These are phyloP conservation scores for Saccopteryx leptura DNA, from an alignment of 2,113 vertebrate species.

Conservation along the genomic window DNA sequence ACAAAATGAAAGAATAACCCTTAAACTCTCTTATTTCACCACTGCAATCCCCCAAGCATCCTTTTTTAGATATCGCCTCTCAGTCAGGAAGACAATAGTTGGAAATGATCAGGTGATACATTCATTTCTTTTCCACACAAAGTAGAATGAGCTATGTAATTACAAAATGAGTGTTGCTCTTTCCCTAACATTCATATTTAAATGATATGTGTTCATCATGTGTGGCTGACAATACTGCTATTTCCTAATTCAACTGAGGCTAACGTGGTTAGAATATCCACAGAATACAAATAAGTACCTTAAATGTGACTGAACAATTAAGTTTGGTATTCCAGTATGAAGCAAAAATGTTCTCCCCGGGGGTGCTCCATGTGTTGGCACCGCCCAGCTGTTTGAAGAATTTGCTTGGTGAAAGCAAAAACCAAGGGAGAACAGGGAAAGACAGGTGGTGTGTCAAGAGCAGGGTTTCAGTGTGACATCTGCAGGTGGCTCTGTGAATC, in stretches of 20 bases:
- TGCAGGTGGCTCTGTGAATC: not conserved
- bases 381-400: slow-evolving; percentile 69
- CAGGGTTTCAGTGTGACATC: not conserved
- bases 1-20: not conserved
- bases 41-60: accelerated
- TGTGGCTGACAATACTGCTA: not conserved
- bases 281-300: not conserved
- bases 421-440: not conserved
- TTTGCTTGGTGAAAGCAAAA: slow-evolving; percentile 62
- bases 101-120: not conserved
- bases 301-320: not conserved
- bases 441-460: slow-evolving; percentile 66
- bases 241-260: not conserved
- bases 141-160: not conserved
- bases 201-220: not conserved
- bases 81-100: not conserved
- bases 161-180: not conserved
- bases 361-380: not conserved
- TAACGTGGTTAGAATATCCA: not conserved
- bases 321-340: not conserved
- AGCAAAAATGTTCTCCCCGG: not conserved
- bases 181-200: not conserved
- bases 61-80: not conserved
- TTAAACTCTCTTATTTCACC: not conserved
- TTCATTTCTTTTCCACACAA: not conserved